Percentiles rank a stretch among this genome's conserved stretches.
Conservation (phyloP, 2,113 vertebrate species). For the Brienomyrus longianalis region DNA sequence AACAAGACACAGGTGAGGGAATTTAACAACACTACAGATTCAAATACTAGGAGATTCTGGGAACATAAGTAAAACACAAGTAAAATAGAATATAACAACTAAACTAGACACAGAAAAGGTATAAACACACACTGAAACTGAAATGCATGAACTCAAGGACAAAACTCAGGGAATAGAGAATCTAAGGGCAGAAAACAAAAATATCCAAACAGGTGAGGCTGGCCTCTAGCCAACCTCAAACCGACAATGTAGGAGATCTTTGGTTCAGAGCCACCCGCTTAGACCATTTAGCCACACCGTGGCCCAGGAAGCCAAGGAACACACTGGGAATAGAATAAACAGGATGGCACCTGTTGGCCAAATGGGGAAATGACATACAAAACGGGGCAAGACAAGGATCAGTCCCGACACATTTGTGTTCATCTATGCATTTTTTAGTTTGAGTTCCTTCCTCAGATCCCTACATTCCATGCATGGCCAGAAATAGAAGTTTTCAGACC, state of each 20-base stretch:
- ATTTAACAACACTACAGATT: not conserved
- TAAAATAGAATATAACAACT: not conserved
- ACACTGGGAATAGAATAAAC: not conserved
- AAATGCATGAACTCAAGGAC: not conserved
- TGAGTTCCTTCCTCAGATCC: not conserved
- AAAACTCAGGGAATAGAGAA: not conserved
- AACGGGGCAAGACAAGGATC: not conserved
- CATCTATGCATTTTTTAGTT: not conserved
- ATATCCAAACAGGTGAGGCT: not conserved
- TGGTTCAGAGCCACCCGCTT: not conserved
- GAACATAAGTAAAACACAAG: not conserved
- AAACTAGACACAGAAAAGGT: not conserved
- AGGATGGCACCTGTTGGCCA: not conserved
- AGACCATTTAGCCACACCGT: not conserved
- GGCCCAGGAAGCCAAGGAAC: not conserved
- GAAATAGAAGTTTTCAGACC: no score
- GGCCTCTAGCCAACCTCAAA: not conserved
- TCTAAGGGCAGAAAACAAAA: not conserved
- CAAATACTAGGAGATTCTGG: not conserved
- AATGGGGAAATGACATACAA: not conserved
- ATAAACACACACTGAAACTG: not conserved
- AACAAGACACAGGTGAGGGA: not conserved
- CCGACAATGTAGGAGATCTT: not conserved
- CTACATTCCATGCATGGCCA: no score
- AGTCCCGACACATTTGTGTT: not conserved